Conservation (phyloP, 2,113 vertebrate species). For the Eidolon helvum region DNA sequence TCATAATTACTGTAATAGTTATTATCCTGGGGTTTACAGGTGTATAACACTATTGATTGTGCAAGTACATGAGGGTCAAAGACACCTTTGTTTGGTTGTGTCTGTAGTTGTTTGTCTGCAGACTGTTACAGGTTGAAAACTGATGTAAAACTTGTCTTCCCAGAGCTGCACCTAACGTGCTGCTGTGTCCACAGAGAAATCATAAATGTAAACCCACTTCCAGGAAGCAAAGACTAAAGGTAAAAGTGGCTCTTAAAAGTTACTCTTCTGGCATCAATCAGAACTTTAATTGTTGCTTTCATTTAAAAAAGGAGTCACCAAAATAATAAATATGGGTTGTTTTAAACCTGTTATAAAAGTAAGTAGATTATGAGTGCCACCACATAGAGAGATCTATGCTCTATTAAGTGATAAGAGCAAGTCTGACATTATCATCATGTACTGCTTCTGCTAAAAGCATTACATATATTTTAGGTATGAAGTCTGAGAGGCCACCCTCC, state of each 20-base stretch:
- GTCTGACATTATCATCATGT: background rate
- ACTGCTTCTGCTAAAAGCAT: background rate
- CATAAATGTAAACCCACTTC: background rate
- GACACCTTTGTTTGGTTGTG: background rate
- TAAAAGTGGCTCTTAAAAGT: background rate
- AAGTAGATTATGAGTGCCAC: background rate
- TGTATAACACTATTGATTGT: background rate
- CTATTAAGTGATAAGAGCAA: background rate
- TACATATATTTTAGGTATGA: background rate
- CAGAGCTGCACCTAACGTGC: background rate
- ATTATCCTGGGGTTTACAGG: constrained; percentile 29
- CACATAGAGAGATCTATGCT: background rate
- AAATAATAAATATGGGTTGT: background rate
- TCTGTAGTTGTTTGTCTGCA: background rate
- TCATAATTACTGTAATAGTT: background rate
- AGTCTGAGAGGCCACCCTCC: background rate
- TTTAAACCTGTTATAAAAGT: background rate
- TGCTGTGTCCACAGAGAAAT: background rate
- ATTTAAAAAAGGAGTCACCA: background rate
- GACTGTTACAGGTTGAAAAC: background rate
- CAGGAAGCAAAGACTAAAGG: background rate
- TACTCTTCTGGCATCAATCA: background rate
- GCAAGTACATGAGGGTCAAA: background rate
- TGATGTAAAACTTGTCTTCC: background rate
- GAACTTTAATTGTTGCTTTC: background rate